Conservation (phyloP, 1,140 invertebrate genomes). For the Heterodera carotae region DNA sequence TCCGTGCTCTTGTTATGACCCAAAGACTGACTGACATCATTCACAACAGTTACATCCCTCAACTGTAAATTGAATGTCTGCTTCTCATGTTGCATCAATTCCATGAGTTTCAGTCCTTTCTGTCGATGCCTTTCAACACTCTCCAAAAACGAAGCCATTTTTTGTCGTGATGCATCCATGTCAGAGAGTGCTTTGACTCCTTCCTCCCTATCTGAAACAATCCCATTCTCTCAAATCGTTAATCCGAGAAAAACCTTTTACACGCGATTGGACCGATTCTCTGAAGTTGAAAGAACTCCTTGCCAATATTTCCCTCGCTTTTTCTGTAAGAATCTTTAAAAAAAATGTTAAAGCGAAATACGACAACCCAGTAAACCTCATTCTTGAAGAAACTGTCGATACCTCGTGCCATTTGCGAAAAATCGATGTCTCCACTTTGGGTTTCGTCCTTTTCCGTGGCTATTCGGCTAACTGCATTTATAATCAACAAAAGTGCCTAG, state of each 20-base stretch:
- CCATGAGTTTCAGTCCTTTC: constrained; percentile 37
- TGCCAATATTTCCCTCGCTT: constrained; percentile 41
- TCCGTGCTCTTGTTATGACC: too few relatives aligned
- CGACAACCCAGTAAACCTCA: constrained; percentile 8
- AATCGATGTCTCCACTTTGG: constrained; percentile 37
- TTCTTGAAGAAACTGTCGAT: constrained; percentile 41
- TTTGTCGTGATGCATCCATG: constrained; percentile 45
- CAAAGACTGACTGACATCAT: constrained; percentile 45
- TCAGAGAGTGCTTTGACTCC: constrained; percentile 42
- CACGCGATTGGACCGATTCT: constrained; percentile 33
- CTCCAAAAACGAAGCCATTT: constrained; percentile 37
- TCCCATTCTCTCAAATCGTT: constrained; percentile 4
- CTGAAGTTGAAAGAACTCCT: constrained; percentile 51
- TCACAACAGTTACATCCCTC: constrained; percentile 53
- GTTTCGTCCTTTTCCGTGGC: constrained; percentile 28
- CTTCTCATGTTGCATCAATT: constrained; percentile 49
- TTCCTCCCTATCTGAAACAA: constrained; percentile 39
- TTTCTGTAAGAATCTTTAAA: constrained; percentile 38
- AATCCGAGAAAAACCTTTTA: constrained; percentile 34
- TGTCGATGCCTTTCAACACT: constrained; percentile 34
- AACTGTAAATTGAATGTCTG: constrained; percentile 47
- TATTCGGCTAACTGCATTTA: constrained; percentile 29
- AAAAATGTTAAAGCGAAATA: not conserved
- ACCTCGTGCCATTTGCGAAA: constrained; percentile 27
- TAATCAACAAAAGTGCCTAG: not conserved